Evolutionary conservation across 2,888 invertebrate genomes (phyloP).

Genomic region (Miltochrista miniata): DNA sequence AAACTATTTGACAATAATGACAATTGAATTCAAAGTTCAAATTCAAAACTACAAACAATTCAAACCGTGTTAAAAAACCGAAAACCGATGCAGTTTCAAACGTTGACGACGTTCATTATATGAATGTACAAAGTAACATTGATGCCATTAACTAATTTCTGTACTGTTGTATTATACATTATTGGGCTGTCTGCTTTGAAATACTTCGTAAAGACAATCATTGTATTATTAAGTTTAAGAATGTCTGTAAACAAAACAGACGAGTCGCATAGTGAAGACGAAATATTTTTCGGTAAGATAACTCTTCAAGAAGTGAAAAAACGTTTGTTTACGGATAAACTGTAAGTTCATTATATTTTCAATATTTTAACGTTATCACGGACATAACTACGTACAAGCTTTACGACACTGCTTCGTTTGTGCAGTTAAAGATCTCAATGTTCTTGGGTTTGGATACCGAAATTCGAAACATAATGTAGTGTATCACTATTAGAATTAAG

Average conservation of each 20-base stretch:
- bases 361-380: not conserved
- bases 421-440: not conserved
- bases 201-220: not conserved
- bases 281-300: slow-evolving; percentile 61
- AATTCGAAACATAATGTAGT: no score
- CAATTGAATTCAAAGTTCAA: no score
- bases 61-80: no score
- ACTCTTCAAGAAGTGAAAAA: slow-evolving; percentile 60
- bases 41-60: no score
- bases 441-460: no score
- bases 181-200: not conserved
- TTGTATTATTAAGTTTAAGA: not conserved
- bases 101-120: no score
- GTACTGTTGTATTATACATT: not conserved
- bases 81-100: no score
- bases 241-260: slow-evolving; percentile 13
- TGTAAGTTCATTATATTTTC: slow-evolving; percentile 41
- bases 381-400: not conserved
- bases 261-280: slow-evolving; percentile 51
- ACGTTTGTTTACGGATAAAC: slow-evolving; percentile 42
- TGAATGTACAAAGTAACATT: no score
- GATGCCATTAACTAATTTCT: not conserved
- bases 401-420: not conserved
- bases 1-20: no score
- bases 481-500: no score